These are phyloP conservation scores for Lucifuga dentata DNA, from an alignment of 2,113 vertebrate genomes.

Conservation along the genomic window DNA sequence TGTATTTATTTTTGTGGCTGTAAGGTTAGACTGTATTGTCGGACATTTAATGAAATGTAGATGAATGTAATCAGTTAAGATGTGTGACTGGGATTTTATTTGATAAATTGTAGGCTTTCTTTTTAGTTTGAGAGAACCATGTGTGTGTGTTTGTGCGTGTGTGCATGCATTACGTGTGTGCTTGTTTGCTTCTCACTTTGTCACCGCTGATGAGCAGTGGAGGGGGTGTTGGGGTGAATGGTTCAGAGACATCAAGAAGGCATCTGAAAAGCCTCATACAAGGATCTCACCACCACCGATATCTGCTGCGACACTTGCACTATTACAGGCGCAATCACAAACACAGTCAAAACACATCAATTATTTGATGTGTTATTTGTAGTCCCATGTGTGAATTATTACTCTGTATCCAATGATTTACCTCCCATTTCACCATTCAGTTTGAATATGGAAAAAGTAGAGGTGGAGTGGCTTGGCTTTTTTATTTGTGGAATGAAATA, in stretches of 20 bases:
- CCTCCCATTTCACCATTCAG: constrained; percentile 55
- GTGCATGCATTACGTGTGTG: background rate
- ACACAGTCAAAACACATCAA: constrained; percentile 76
- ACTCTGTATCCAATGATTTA: constrained; percentile 67
- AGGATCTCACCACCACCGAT: constrained; percentile 55
- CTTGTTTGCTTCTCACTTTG: constrained; percentile 70
- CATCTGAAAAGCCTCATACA: constrained; percentile 60
- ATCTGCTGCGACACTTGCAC: constrained; percentile 52
- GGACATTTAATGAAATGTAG: constrained; percentile 28
- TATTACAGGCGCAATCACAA: constrained; percentile 66
- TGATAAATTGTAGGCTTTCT: constrained; percentile 38
- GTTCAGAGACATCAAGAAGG: constrained; percentile 65
- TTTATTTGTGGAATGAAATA: constrained; percentile 74
- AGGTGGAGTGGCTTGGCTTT: constrained; percentile 44
- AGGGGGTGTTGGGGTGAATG: constrained; percentile 41
- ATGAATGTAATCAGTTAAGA: constrained; percentile 23
- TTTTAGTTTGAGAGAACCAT: constrained; percentile 35
- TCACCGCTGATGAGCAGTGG: constrained; percentile 61
- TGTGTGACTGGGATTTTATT: constrained; percentile 38
- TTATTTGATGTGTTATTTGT: constrained; percentile 72
- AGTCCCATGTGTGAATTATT: constrained; percentile 67
- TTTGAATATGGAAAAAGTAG: constrained; percentile 60
- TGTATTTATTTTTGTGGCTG: background rate
- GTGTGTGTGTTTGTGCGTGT: background rate
- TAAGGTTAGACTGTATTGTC: background rate